These are phyloP conservation scores for Drosophila ambigua DNA, from an alignment of 1,140 invertebrate genomes.

Conservation along the genomic window DNA sequence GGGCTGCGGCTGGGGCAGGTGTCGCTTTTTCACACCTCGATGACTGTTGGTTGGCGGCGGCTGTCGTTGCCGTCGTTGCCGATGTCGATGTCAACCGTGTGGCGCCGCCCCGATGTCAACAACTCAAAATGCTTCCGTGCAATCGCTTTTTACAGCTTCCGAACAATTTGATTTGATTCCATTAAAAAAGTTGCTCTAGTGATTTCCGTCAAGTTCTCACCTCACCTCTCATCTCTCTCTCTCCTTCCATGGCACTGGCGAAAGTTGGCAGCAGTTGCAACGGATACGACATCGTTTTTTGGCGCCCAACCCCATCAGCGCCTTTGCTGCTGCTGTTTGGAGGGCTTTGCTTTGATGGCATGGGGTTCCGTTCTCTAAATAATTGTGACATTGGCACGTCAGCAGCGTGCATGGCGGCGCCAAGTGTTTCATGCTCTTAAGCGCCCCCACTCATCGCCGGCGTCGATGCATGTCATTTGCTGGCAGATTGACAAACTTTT, in stretches of 20 bases:
- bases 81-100: constrained; percentile 29
- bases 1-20: constrained; percentile 8
- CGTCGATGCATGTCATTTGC: constrained; percentile 74
- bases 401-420: constrained; percentile 44
- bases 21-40: constrained; percentile 68
- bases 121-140: constrained; percentile 82
- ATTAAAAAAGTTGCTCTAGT: constrained; percentile 81
- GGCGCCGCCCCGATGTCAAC: constrained; percentile 62
- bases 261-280: constrained; percentile 54
- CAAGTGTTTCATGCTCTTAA: constrained; percentile 74
- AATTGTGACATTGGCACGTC: constrained; percentile 78
- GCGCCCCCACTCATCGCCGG: constrained; percentile 26
- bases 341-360: constrained; percentile 13
- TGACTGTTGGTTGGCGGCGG: constrained; percentile 59
- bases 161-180: constrained; percentile 84
- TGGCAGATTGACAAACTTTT: constrained; percentile 76
- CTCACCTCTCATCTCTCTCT: constrained; percentile 14
- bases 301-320: neutral
- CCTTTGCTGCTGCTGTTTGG: neutral
- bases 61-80: constrained; percentile 49
- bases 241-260: constrained; percentile 6
- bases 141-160: constrained; percentile 83
- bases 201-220: constrained; percentile 60
- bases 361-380: constrained; percentile 49
- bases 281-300: constrained; percentile 17